phyloP scores from a whole-genome alignment of 23 tunicate genomes.

The Diplosoma virens region DNA sequence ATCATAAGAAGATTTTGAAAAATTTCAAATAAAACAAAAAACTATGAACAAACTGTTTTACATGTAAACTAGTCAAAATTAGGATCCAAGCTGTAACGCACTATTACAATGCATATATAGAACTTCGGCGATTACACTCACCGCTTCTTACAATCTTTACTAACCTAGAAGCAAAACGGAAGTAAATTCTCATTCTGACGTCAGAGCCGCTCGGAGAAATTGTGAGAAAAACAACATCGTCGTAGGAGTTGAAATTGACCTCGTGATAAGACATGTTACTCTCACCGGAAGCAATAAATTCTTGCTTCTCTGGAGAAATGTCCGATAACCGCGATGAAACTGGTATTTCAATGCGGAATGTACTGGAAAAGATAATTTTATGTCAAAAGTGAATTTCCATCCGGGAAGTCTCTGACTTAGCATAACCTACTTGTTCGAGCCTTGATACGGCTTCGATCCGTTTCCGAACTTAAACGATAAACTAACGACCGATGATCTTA shows the following conservation, averaged over 20 bases:
- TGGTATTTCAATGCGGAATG: constrained; percentile 63
- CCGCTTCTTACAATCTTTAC: too few species aligned
- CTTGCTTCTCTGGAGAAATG: constrained; percentile 27
- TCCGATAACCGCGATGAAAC: constrained; percentile 19
- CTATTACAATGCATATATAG: too few species aligned
- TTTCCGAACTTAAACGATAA: constrained; percentile 52
- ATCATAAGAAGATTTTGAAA: too few species aligned
- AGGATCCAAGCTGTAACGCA: too few species aligned
- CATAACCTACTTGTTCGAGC: constrained; percentile 35
- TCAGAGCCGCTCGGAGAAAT: constrained; percentile 24
- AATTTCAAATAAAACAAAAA: too few species aligned
- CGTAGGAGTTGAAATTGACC: background rate
- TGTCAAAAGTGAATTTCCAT: background rate
- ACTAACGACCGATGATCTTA: constrained; percentile 72
- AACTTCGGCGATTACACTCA: too few species aligned
- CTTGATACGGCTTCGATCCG: constrained; percentile 34
- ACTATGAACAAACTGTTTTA: too few species aligned
- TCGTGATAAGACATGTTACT: constrained; percentile 79
- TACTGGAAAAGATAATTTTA: constrained; percentile 22
- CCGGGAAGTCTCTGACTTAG: background rate
- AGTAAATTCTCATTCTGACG: constrained; percentile 42
- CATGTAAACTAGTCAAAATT: too few species aligned
- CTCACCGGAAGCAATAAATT: constrained; percentile 57
- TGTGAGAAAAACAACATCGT: constrained; percentile 51
- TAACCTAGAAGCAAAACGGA: constrained; percentile 43